A percentile compares a stretch with the other conserved stretches of the same genome.
These are phyloP conservation scores for Drosophila pruinosa DNA, from an alignment of 1,140 invertebrate species.

Conservation along the genomic window DNA sequence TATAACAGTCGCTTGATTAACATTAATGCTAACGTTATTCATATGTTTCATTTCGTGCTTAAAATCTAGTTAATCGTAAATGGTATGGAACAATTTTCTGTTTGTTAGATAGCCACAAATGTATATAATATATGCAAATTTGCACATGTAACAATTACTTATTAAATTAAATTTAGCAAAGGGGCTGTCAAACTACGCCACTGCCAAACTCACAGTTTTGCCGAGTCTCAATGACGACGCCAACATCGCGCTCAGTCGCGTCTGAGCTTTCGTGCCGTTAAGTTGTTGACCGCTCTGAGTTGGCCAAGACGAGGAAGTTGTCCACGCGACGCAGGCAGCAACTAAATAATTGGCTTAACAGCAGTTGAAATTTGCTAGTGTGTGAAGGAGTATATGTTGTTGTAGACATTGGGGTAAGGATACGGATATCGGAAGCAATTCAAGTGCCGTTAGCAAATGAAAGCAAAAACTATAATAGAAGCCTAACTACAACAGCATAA, in stretches of 20 bases:
- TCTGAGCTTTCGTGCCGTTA: constrained; percentile 64
- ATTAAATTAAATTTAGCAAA: neutral
- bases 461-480: neutral
- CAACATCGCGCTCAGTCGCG: constrained; percentile 47
- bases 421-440: neutral
- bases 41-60: no score
- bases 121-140: no score
- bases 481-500: neutral
- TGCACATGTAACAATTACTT: neutral
- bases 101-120: no score
- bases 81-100: no score
- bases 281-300: constrained; percentile 54
- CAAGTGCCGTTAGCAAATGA: constrained; percentile 5
- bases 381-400: neutral
- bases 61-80: no score
- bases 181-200: neutral
- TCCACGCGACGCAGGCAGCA: constrained; percentile 29
- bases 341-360: constrained; percentile 61
- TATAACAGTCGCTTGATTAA: constrained; percentile 4
- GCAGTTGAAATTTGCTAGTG: constrained; percentile 47
- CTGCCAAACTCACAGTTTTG: neutral
- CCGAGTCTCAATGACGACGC: neutral
- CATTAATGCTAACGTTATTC: neutral
- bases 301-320: constrained; percentile 9
- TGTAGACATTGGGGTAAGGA: neutral